Percentiles rank a stretch among this genome's conserved stretches.
These are phyloP conservation scores for Acrocyrtus sp. DNA, from an alignment of 2,888 invertebrate species.

Conservation along the genomic window DNA sequence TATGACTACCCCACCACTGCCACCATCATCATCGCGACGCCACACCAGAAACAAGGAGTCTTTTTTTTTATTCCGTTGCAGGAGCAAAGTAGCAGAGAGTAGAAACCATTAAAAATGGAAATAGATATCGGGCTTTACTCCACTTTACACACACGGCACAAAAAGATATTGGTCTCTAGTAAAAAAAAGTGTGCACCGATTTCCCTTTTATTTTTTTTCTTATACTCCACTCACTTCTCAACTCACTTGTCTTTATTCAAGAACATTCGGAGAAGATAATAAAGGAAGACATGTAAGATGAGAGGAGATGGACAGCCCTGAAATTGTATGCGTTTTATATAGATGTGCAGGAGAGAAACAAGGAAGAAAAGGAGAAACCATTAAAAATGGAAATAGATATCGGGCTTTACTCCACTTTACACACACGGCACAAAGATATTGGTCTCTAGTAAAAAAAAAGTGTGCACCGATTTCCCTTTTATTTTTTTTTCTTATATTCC, in stretches of 20 bases:
- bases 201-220: neutral
- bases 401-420: slow-evolving; percentile 24
- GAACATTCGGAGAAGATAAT: neutral
- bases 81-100: slow-evolving; percentile 26
- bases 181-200: slow-evolving; percentile 1
- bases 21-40: neutral
- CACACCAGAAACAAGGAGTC: slow-evolving; percentile 14
- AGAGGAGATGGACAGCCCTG: slow-evolving; percentile 7
- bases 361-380: too few relatives aligned
- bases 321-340: neutral
- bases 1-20: slow-evolving; percentile 21
- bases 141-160: slow-evolving; percentile 4
- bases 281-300: slow-evolving; percentile 8
- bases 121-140: slow-evolving; percentile 44
- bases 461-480: neutral
- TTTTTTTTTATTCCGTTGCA: too few relatives aligned
- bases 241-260: slow-evolving; percentile 7
- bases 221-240: neutral
- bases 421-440: slow-evolving; percentile 12
- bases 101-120: slow-evolving; percentile 55
- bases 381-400: slow-evolving; percentile 55
- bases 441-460: neutral
- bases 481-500: neutral
- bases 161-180: slow-evolving; percentile 1
- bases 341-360: too few relatives aligned